Evolutionary conservation across 2,888 invertebrate genomes (phyloP).

Genomic region (Azorinus chamasolen): DNA sequence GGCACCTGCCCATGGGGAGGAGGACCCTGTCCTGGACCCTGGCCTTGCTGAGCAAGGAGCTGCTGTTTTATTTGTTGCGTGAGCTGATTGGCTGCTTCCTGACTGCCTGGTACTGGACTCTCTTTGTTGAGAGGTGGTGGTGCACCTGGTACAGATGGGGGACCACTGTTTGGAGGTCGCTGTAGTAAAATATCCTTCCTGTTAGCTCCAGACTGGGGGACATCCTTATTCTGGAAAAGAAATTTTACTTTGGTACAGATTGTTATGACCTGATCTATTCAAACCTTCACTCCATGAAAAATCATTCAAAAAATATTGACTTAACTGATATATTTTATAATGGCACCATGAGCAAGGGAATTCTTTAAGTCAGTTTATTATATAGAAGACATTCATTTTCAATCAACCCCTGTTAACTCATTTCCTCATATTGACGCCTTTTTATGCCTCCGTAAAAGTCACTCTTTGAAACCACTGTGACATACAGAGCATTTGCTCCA

Average conservation of each 20-base stretch:
- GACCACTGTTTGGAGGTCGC: constrained; percentile 29
- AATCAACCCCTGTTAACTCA: no score
- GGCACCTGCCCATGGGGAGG: constrained; percentile 23
- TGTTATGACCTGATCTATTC: no score
- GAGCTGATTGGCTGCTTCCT: constrained; percentile 64
- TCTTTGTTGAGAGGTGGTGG: constrained; percentile 29
- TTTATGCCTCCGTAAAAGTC: no score
- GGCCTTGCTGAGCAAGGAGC: constrained; percentile 54
- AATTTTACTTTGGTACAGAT: background rate
- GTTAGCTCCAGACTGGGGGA: background rate
- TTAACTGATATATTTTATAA: no score
- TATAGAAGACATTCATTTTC: no score
- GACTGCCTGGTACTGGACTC: constrained; percentile 57
- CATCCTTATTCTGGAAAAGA: background rate
- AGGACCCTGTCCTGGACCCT: constrained; percentile 48
- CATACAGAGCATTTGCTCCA: no score
- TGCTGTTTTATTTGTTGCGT: constrained; percentile 61
- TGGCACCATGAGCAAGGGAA: no score
- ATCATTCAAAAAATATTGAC: no score
- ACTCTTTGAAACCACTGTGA: no score
- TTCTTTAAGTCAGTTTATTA: no score
- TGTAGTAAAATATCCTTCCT: constrained; percentile 38
- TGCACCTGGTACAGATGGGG: constrained; percentile 14
- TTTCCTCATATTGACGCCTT: no score
- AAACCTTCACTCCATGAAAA: no score